Percentiles rank a stretch among this genome's conserved stretches.
Evolutionary conservation across 2,797 vertebrate species (phyloP).

Genomic region (Phrynocephalus vlangalii): DNA sequence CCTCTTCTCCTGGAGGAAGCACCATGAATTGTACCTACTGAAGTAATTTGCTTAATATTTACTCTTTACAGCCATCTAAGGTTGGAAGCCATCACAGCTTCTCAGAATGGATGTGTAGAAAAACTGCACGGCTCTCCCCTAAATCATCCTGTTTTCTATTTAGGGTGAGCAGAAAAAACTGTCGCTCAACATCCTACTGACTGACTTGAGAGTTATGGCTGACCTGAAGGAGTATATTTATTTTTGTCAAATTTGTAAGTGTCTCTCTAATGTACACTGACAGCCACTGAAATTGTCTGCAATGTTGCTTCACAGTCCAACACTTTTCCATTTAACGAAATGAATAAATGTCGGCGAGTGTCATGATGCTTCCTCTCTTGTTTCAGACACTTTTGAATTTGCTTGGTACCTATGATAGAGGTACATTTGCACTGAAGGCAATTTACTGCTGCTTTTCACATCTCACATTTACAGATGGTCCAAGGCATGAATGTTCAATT

Average conservation of each 20-base stretch:
- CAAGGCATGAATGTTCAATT: neutral
- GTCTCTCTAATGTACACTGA: slow-evolving; percentile 48
- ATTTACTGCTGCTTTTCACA: slow-evolving; percentile 31
- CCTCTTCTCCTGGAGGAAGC: too few species aligned
- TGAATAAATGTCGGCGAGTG: neutral
- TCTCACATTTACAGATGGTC: slow-evolving; percentile 12
- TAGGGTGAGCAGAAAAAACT: slow-evolving; percentile 38
- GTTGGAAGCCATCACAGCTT: too few species aligned
- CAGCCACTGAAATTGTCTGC: slow-evolving; percentile 35
- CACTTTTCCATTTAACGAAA: slow-evolving; percentile 56
- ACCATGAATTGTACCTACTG: too few species aligned
- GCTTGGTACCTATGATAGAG: neutral
- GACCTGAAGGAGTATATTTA: slow-evolving; percentile 35
- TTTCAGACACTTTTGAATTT: slow-evolving; percentile 42
- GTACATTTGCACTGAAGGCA: slow-evolving; percentile 20
- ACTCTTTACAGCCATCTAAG: too few species aligned
- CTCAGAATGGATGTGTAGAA: neutral
- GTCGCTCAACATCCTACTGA: slow-evolving; percentile 32
- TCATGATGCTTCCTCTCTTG: slow-evolving; percentile 21
- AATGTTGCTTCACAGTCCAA: slow-evolving; percentile 37
- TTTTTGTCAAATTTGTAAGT: slow-evolving; percentile 46
- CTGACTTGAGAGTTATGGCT: slow-evolving; percentile 35
- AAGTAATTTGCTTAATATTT: too few species aligned
- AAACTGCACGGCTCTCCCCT: neutral
- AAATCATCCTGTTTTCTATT: slow-evolving; percentile 13